Percentiles rank a stretch among this genome's conserved stretches.
Evolutionary conservation across 1,140 invertebrate genomes (phyloP).

Genomic region (Lepeophtheirus salmonis): DNA sequence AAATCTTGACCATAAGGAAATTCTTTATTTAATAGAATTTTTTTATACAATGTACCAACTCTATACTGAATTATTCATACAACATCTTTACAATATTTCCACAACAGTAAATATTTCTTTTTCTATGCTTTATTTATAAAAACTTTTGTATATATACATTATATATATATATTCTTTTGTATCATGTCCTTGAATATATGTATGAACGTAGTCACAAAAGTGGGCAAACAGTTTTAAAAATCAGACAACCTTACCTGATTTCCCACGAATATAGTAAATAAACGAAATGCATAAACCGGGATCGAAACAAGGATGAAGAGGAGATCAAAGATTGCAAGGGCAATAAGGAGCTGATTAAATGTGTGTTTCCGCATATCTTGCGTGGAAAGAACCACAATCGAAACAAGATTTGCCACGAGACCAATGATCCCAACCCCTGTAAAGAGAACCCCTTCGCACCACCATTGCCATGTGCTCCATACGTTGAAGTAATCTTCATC

Average conservation of each 20-base stretch:
- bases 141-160: too few species aligned
- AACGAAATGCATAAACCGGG: constrained; percentile 3
- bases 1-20: too few species aligned
- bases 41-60: too few species aligned
- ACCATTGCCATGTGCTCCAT: constrained; percentile 11
- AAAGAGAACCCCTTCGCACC: constrained; percentile 16
- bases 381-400: constrained; percentile 6
- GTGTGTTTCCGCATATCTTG: constrained; percentile 18
- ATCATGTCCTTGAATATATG: too few species aligned
- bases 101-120: too few species aligned
- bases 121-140: too few species aligned
- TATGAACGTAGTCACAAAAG: too few species aligned
- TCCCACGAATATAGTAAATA: constrained; percentile 9
- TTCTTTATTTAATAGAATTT: too few species aligned
- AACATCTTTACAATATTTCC: too few species aligned
- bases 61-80: too few species aligned
- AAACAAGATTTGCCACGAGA: constrained; percentile 12
- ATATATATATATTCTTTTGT: too few species aligned
- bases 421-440: constrained; percentile 8
- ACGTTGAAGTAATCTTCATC: not conserved
- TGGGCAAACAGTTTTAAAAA: too few species aligned
- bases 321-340: constrained; percentile 13
- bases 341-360: constrained; percentile 16
- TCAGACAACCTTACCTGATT: constrained; percentile 17
- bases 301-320: constrained; percentile 14